Percentiles rank a stretch among this genome's conserved stretches.
These are phyloP conservation scores for Wasmannia auropunctata DNA, from an alignment of 1,140 invertebrate species.

Conservation along the genomic window DNA sequence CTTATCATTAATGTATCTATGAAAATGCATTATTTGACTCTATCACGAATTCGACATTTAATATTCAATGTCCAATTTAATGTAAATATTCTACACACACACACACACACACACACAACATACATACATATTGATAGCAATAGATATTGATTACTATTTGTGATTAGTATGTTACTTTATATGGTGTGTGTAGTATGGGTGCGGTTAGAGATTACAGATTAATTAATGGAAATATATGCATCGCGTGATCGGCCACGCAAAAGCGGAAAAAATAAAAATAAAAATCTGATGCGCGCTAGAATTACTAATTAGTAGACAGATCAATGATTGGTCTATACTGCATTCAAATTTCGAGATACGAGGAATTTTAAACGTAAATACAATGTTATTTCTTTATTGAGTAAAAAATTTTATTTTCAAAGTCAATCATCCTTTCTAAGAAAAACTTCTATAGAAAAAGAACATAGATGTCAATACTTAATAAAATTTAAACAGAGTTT, in stretches of 20 bases:
- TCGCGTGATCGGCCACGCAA: constrained; percentile 40
- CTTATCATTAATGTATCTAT: background rate
- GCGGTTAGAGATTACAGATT: constrained; percentile 63
- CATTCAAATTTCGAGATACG: background rate
- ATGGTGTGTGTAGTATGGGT: constrained; percentile 1
- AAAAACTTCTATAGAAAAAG: background rate
- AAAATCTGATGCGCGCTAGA: constrained; percentile 29
- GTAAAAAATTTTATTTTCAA: background rate
- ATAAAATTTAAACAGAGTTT: background rate
- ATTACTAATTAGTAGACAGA: constrained; percentile 5
- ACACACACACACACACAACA: background rate
- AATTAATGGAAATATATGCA: constrained; percentile 65
- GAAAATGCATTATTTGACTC: background rate
- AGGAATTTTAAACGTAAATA: background rate
- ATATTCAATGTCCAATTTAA: background rate
- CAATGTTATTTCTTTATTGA: background rate
- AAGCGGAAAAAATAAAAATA: constrained; percentile 15
- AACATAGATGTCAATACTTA: background rate
- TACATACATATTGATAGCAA: background rate
- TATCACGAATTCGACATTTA: background rate
- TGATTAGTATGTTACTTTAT: constrained; percentile 7
- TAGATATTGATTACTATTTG: constrained; percentile 1
- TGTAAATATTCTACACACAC: background rate
- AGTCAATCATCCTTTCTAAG: background rate
- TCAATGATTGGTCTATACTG: background rate